A percentile compares a stretch with the other conserved stretches of the same genome.
Conservation (phyloP, 53 echinoderm and acorn worm species). For the Henricia sp. region DNA sequence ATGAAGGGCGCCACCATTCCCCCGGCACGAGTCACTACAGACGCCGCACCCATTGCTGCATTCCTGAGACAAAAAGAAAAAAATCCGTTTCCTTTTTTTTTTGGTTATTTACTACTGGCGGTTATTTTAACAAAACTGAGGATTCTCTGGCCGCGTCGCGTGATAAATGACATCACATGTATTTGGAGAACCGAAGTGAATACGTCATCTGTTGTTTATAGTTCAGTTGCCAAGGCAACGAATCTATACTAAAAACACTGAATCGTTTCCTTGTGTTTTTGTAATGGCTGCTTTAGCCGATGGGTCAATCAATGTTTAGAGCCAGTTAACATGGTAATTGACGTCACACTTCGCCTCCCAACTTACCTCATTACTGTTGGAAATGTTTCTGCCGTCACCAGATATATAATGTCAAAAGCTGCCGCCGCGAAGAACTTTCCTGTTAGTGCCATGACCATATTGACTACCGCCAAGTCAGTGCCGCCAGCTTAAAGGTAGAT, state of each 20-base stretch:
- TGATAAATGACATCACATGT: too few relatives aligned
- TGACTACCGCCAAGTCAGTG: slow-evolving; percentile 31
- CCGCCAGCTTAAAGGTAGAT: slow-evolving; percentile 65
- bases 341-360: background rate
- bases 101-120: too few relatives aligned
- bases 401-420: slow-evolving; percentile 72
- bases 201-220: too few relatives aligned
- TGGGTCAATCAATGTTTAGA: too few relatives aligned
- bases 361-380: slow-evolving; percentile 82
- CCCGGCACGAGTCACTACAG: slow-evolving; percentile 71
- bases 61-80: slow-evolving; percentile 52
- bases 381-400: slow-evolving; percentile 76
- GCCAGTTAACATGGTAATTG: too few relatives aligned
- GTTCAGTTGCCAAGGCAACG: too few relatives aligned
- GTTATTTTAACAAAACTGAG: too few relatives aligned
- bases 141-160: too few relatives aligned
- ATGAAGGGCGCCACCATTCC: slow-evolving; percentile 82
- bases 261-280: too few relatives aligned
- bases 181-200: too few relatives aligned
- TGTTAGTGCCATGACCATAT: slow-evolving; percentile 67
- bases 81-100: background rate
- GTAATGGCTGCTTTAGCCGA: too few relatives aligned
- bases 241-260: too few relatives aligned
- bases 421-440: slow-evolving; percentile 80
- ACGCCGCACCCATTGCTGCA: slow-evolving; percentile 76